Conservation (phyloP, 2,888 invertebrate genomes). For the Xestia c-nigrum region DNA sequence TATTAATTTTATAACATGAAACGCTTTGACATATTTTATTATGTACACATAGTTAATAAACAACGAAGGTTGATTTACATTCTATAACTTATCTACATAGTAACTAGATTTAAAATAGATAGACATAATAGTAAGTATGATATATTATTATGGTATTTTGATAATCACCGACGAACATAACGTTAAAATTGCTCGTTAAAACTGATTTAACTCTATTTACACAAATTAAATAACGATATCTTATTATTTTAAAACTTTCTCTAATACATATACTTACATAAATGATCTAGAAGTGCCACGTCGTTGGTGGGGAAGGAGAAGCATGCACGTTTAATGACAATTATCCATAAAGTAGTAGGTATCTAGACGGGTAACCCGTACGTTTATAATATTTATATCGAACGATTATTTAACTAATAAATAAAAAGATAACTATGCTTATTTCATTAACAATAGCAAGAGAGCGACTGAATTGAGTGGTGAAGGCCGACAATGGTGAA, state of each 20-base stretch:
- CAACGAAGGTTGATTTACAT: conserved; percentile 50
- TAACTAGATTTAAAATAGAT: conserved; percentile 42
- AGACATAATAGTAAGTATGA: conserved; percentile 32
- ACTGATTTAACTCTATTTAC: conserved; percentile 58
- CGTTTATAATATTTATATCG: conserved; percentile 26
- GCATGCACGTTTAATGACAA: conserved; percentile 7
- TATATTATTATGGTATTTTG: conserved; percentile 30
- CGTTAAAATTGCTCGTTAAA: conserved; percentile 53
- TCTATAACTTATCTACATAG: conserved; percentile 45
- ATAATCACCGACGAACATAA: conserved; percentile 53
- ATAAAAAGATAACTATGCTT: conserved; percentile 28
- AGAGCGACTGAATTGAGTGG: conserved; percentile 19
- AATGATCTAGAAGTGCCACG: neutral
- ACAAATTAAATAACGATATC: conserved; percentile 56
- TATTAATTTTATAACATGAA: conserved; percentile 59
- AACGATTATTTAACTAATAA: conserved; percentile 43
- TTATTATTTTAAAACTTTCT: conserved; percentile 32
- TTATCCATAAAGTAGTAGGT: conserved; percentile 5
- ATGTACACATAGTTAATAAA: conserved; percentile 65
- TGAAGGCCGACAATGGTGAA: neutral
- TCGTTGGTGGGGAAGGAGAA: neutral
- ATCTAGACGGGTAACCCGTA: neutral
- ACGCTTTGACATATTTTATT: conserved; percentile 58
- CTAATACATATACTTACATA: conserved; percentile 29
- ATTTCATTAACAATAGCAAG: conserved; percentile 18